Percentiles rank a stretch among this genome's conserved stretches.
Conservation (phyloP, 2,888 invertebrate genomes). For the Ophonus ardosiacus region DNA sequence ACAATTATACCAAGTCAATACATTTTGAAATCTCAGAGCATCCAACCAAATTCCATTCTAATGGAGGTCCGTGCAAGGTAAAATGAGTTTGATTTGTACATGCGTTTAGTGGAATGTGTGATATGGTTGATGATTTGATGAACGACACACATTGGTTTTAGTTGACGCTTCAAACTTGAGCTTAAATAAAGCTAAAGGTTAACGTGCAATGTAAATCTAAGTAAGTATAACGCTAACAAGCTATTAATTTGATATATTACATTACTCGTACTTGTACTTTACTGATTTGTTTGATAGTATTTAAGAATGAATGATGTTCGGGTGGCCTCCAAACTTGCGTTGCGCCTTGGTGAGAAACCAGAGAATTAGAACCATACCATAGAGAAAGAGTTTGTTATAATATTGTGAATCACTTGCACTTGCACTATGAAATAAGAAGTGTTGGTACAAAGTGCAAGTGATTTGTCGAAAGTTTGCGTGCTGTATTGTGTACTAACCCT, state of each 20-base stretch:
- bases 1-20: slow-evolving; percentile 69
- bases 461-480: not conserved
- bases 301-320: not conserved
- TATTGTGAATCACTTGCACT: not conserved
- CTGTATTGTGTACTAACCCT: slow-evolving; percentile 60
- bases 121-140: slow-evolving; percentile 10
- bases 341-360: slow-evolving; percentile 4
- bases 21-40: slow-evolving; percentile 61
- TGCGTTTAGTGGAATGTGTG: slow-evolving; percentile 38
- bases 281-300: not conserved
- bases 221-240: slow-evolving; percentile 22
- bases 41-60: slow-evolving; percentile 58
- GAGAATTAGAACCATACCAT: slow-evolving; percentile 6
- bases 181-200: slow-evolving; percentile 12
- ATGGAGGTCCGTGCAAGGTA: slow-evolving; percentile 39
- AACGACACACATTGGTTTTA: not conserved
- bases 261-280: not conserved
- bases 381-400: slow-evolving; percentile 27
- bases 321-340: not conserved
- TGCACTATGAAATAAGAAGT: not conserved
- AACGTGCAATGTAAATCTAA: slow-evolving; percentile 28
- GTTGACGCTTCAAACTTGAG: slow-evolving; percentile 2
- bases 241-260: not conserved
- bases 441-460: not conserved
- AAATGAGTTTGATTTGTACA: slow-evolving; percentile 27